Evolutionary conservation across 2,888 invertebrate species (phyloP), one percentile per base, ranked within the genome.

Genomic region (Cantharis rustica): DNA sequence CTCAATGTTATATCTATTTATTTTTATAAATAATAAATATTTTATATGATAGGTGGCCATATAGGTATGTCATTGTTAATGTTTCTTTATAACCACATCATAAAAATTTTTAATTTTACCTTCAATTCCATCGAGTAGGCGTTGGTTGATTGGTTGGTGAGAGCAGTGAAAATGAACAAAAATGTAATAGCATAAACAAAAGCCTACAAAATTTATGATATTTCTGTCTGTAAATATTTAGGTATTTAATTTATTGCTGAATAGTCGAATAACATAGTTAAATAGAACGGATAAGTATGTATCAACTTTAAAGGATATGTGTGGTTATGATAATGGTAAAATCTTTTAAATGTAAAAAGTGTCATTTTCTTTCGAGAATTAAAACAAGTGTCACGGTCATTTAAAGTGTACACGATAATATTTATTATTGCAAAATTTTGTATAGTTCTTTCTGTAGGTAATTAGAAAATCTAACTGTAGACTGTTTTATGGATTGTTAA

Each of bases 391-490:
- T 47, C 13, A 47, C 47, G 47, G 47, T 47, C 47, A 47, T 47
- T 47, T 47, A n/a, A 47, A 47, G 47, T 47, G n/a, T 47, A 47
- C 47, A n/a, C 47, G 7, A 47, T 47, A 47, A 47, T 47, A 47
- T 47, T 31, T 31, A 47, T 47, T n/a, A 47, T 47, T 47, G 47
- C 47, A 47, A 47, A 47, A 47, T 47, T 47, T 47, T 47, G 47
- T 66, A 17, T 66, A 17, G 20, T 66, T 66, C 64, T 20, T 16
- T 16, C 69, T 68, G n/a, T 74, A 20, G 23, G 47, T 70, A 70
- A 13, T 70, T 66, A 61, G 70, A 69, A 31, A 72, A 72, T 68
- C 71, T 75, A 75, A 75, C 75, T 68, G 75, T 75, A 72, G 71
- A 75, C 68, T 69, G 66, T 47, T 71, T 68, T 71, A 27, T 68